These are phyloP conservation scores for Chaetops frenatus DNA, from an alignment of 2,113 vertebrate genomes.

Conservation along the genomic window DNA sequence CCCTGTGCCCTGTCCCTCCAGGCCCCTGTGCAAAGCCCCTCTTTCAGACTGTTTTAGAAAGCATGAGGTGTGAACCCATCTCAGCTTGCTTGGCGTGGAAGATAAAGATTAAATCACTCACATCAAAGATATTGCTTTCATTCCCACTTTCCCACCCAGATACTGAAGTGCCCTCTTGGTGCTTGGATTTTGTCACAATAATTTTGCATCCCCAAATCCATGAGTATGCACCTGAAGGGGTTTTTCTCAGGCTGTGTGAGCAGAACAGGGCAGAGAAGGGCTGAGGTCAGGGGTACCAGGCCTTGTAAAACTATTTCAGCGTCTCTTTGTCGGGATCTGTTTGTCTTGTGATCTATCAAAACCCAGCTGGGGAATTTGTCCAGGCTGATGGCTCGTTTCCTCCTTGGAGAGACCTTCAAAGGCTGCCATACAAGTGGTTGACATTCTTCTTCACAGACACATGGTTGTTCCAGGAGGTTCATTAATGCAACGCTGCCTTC, in stretches of 20 bases:
- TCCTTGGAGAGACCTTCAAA: background rate
- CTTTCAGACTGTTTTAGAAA: background rate
- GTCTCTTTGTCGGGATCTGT: background rate
- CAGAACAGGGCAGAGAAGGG: background rate
- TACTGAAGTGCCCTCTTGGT: background rate
- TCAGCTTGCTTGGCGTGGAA: constrained; percentile 29
- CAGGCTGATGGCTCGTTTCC: background rate
- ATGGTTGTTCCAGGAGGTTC: background rate
- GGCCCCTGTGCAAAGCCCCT: background rate
- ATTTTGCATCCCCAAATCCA: background rate
- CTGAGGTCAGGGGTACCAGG: background rate
- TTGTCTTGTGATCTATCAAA: background rate
- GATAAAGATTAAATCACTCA: background rate
- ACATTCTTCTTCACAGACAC: background rate
- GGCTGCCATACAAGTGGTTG: background rate
- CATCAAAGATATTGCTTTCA: background rate
- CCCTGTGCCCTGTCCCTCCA: background rate
- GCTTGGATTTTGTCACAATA: background rate
- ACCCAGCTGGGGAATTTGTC: background rate
- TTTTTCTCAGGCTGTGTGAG: background rate
- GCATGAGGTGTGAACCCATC: background rate
- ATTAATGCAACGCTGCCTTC: background rate
- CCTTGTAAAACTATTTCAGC: background rate
- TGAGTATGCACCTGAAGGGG: background rate
- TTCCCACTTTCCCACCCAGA: background rate